Evolutionary conservation across 2,113 vertebrate species (phyloP).

Genomic region (Siniperca chuatsi): DNA sequence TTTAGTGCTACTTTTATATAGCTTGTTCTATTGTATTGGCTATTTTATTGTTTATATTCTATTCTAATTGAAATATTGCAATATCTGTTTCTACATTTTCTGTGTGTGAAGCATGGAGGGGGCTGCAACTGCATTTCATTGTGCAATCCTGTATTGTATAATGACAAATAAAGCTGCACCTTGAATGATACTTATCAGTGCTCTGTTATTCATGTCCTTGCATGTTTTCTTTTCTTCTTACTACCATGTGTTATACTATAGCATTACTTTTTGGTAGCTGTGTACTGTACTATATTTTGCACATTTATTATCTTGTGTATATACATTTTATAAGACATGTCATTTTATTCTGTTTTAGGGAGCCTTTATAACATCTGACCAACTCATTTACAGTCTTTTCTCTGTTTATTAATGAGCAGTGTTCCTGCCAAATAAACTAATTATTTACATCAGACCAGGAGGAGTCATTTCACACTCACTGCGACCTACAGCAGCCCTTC

Average conservation of each 20-base stretch:
- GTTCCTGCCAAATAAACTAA: neutral
- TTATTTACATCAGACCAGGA: neutral
- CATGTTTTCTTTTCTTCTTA: neutral
- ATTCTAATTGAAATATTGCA: too few relatives aligned
- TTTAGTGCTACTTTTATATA: too few relatives aligned
- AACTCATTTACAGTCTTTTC: neutral
- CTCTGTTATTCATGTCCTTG: neutral
- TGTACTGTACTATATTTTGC: neutral
- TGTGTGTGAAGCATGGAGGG: too few relatives aligned
- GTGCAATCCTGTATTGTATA: too few relatives aligned
- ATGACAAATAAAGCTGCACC: too few relatives aligned
- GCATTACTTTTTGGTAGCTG: neutral
- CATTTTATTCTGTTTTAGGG: neutral
- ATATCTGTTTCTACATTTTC: too few relatives aligned
- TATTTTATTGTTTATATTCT: too few relatives aligned
- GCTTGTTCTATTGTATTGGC: too few relatives aligned
- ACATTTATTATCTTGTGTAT: neutral
- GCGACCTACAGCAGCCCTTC: slow-evolving; percentile 7
- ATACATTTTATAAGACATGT: neutral
- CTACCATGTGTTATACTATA: neutral
- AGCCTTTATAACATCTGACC: neutral
- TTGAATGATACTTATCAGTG: neutral
- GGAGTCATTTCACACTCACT: neutral
- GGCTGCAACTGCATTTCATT: too few relatives aligned
- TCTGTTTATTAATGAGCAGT: neutral